A percentile compares a stretch with the other conserved stretches of the same genome.
Evolutionary conservation across 23 tunicate genomes (phyloP).

Genomic region (Oikopleura albicans): DNA sequence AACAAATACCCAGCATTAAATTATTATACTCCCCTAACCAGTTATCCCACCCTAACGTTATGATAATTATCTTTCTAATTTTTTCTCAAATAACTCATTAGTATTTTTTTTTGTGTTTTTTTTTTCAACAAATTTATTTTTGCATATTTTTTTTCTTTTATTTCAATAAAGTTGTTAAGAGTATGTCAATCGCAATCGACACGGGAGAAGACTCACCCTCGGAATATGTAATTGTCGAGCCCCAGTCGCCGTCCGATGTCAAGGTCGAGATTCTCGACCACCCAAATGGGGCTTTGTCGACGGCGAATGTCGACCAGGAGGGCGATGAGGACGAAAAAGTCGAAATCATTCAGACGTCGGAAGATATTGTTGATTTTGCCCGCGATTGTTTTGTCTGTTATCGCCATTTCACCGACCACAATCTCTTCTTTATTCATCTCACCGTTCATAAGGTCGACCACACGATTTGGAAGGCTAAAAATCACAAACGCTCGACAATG

Average conservation of each 20-base stretch:
- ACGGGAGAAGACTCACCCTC: neutral
- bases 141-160: no score
- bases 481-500: neutral
- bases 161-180: no score
- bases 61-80: no score
- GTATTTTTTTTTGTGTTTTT: no score
- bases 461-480: neutral
- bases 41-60: no score
- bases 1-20: no score
- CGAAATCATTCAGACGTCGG: neutral
- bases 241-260: neutral
- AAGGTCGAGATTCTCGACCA: neutral
- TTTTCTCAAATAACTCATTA: no score
- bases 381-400: neutral
- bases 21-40: no score
- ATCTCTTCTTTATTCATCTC: neutral
- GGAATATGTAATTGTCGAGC: neutral
- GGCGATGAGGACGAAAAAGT: neutral
- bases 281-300: no score
- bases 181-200: no score
- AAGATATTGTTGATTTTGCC: neutral
- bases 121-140: no score
- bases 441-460: neutral
- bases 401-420: neutral
- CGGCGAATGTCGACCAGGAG: no score